Percentiles rank a stretch among this genome's conserved stretches.
Conservation (phyloP, 2,888 invertebrate species). For the Melanostoma scalare region DNA sequence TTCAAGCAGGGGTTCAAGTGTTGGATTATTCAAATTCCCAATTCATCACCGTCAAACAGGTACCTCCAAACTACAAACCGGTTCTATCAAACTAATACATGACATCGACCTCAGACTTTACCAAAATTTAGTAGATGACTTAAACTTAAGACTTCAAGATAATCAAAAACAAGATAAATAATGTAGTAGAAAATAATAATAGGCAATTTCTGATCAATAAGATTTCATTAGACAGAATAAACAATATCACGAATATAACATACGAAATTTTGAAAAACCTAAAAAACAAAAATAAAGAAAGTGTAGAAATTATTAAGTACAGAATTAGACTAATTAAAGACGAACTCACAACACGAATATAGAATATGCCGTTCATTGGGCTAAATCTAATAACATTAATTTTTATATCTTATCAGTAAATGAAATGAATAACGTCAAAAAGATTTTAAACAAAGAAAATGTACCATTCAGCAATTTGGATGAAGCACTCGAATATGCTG, state of each 20-base stretch:
- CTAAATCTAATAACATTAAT: slow-evolving; percentile 46
- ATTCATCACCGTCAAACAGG: neutral
- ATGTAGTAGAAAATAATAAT: too few species aligned
- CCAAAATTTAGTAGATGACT: slow-evolving; percentile 3
- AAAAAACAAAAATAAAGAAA: slow-evolving; percentile 5
- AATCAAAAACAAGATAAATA: neutral
- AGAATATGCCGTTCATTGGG: slow-evolving; percentile 47
- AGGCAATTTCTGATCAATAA: neutral
- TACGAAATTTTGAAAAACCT: slow-evolving; percentile 12
- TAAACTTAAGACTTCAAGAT: neutral
- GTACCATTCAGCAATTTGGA: slow-evolving; percentile 51
- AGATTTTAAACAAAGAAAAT: slow-evolving; percentile 48
- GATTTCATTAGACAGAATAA: neutral
- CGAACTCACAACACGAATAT: slow-evolving; percentile 42
- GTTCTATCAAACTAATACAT: neutral
- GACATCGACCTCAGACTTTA: neutral
- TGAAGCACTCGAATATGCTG: slow-evolving; percentile 61
- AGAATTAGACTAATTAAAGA: slow-evolving; percentile 46
- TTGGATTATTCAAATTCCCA: too few species aligned
- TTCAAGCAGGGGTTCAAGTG: too few species aligned
- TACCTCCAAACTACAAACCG: neutral
- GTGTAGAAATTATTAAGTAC: slow-evolving; percentile 20
- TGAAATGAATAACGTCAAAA: slow-evolving; percentile 35
- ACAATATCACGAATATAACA: slow-evolving; percentile 2
- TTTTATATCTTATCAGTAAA: slow-evolving; percentile 28